A percentile compares a stretch with the other conserved stretches of the same genome.
phyloP scores from a whole-genome alignment of 2,888 invertebrate genomes.

The Pardosa pseudoannulata region DNA sequence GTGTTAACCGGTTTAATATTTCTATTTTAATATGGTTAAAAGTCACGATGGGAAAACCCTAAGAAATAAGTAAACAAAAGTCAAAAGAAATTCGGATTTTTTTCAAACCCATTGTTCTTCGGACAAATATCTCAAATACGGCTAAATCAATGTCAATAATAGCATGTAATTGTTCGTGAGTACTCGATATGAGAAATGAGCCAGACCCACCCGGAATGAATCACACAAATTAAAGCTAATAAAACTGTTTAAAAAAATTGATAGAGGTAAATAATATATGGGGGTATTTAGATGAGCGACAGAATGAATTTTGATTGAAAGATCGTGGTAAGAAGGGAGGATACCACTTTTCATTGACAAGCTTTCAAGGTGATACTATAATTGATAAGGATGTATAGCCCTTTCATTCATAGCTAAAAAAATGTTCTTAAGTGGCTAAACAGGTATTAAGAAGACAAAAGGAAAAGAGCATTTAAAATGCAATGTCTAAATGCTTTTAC shows the following conservation, averaged over 20 bases:
- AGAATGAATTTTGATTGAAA: background rate
- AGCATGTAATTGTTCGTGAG: background rate
- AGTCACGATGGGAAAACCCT: background rate
- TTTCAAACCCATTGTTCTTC: background rate
- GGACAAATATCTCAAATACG: background rate
- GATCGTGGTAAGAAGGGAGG: constrained; percentile 3
- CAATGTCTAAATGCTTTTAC: too few species aligned
- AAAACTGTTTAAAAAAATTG: background rate
- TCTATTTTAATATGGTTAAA: background rate
- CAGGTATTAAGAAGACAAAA: too few species aligned
- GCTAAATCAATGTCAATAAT: background rate
- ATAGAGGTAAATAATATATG: background rate
- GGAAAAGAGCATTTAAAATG: too few species aligned
- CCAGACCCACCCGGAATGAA: background rate
- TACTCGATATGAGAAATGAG: background rate
- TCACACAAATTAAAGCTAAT: background rate
- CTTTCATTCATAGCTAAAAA: background rate
- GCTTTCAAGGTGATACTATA: background rate
- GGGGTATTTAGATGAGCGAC: background rate
- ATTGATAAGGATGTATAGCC: background rate
- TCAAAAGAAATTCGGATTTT: background rate
- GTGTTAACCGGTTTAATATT: constrained; percentile 10
- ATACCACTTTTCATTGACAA: background rate
- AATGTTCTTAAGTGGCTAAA: background rate
- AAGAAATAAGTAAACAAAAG: background rate